Percentiles rank a stretch among this genome's conserved stretches.
These are phyloP conservation scores for Microchirus variegatus DNA, from an alignment of 2,797 vertebrate species.

Conservation along the genomic window DNA sequence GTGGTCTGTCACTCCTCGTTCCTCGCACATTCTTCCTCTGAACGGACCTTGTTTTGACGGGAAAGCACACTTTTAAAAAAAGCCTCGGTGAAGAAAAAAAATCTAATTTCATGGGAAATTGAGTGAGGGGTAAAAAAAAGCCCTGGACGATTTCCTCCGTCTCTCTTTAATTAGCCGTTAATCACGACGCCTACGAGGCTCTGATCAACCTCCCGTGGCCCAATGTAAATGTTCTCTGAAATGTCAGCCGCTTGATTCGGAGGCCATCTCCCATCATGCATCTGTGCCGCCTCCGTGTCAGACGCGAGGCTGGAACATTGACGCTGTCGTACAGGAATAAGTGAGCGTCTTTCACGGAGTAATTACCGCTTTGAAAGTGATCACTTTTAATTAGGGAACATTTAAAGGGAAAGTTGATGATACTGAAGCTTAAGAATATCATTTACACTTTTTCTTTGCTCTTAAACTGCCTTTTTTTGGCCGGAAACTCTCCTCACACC, in stretches of 20 bases:
- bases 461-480: too few species aligned
- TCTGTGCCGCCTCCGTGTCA: slow-evolving; percentile 24
- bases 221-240: slow-evolving; percentile 60
- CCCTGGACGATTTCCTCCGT: slow-evolving; percentile 52
- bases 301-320: neutral
- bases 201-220: slow-evolving; percentile 29
- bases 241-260: slow-evolving; percentile 64
- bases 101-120: slow-evolving; percentile 75
- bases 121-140: slow-evolving; percentile 44
- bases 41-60: slow-evolving; percentile 20
- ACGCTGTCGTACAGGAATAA: slow-evolving; percentile 18
- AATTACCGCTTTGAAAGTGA: slow-evolving; percentile 32
- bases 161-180: slow-evolving; percentile 72
- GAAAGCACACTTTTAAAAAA: slow-evolving; percentile 10
- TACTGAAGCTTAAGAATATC: too few species aligned
- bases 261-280: slow-evolving; percentile 46
- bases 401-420: slow-evolving; percentile 5
- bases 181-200: slow-evolving; percentile 59
- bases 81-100: slow-evolving; percentile 46
- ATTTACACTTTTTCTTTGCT: too few species aligned
- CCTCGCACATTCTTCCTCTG: slow-evolving; percentile 14
- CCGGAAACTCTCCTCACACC: too few species aligned
- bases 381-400: slow-evolving; percentile 4
- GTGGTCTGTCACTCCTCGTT: slow-evolving; percentile 69
- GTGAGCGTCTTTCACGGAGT: neutral